Evolutionary conservation across 2,888 invertebrate species (phyloP), one percentile per base, ranked within the genome.

Genomic region (Pseudanteris insignis): DNA sequence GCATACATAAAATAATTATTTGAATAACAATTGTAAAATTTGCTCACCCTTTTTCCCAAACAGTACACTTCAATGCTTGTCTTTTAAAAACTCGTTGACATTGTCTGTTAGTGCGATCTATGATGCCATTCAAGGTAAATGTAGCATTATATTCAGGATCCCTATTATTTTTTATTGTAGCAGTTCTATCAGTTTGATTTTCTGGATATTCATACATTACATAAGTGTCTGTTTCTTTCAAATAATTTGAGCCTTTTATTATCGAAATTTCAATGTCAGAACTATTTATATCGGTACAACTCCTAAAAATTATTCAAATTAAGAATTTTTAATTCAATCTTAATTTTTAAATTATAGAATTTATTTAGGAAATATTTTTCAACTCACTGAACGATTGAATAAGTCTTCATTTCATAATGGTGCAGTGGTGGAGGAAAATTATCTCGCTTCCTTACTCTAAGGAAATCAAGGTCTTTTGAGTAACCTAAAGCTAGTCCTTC

Each of bases 131-230:
- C 11, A 79, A 50, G 10, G 71, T 70, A 78, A 90, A 93, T 32
- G 87, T 86, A 26, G 90, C 88, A 76, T 92, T 86, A 80, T 95
- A 96, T 68, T 90, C 90, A 0, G 97, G 97, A 79, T 90, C 94
- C 78, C 90, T 91, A 0, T 92, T 92, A 74, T 92, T 89, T 75
- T 89, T 91, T 2, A 95, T 84, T 2, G 90, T 86, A 1, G 84
- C 81, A 0, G 96, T 94, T 69, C 89, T 88, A 60, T 93, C 90
- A 12, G 84, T 86, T 26, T 87, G 87, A 51, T 87, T 86, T 33
- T 93, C 92, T 0, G 96, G 96, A 78, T 97, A 93, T 75, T 96
- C 96, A 72, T 91, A 89, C 76, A 90, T 92, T 7, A 98, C 91
- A 75, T 92, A 97, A 0, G 96, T 95, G 73, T 96, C 95, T 15